phyloP scores from a whole-genome alignment of 2,113 vertebrate genomes.

The Sminthopsis crassicaudata region DNA sequence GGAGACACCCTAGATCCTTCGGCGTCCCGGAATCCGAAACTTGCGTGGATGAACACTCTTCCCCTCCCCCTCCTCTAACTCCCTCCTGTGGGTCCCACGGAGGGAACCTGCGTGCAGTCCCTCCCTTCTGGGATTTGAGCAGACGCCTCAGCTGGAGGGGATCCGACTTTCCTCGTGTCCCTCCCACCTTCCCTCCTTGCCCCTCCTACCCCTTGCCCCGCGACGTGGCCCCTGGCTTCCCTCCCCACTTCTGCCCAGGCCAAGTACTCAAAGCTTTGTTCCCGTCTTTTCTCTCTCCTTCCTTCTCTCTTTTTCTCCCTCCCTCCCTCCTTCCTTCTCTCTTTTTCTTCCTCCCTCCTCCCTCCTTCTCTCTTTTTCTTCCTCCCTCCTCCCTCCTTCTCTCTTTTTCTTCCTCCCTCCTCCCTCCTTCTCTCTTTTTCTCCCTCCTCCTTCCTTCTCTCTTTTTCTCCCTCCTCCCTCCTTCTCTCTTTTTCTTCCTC shows the following conservation, averaged over 20 bases:
- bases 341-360: too few relatives aligned
- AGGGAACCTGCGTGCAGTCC: background rate
- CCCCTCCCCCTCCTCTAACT: background rate
- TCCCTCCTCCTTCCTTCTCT: too few relatives aligned
- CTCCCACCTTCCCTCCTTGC: slow-evolving; percentile 39
- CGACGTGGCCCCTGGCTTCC: background rate
- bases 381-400: too few relatives aligned
- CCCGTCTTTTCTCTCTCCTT: background rate
- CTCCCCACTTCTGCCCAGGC: background rate
- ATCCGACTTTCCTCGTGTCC: slow-evolving; percentile 9
- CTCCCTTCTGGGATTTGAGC: background rate
- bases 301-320: too few relatives aligned
- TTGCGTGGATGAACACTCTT: background rate
- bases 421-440: background rate
- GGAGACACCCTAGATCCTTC: too few relatives aligned
- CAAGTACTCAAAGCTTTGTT: background rate
- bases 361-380: too few relatives aligned
- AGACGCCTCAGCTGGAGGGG: background rate
- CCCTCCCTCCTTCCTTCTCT: too few relatives aligned
- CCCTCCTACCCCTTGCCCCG: slow-evolving; percentile 24
- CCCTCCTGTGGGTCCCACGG: background rate
- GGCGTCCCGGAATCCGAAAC: background rate
- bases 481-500: background rate
- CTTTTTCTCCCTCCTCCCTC: too few relatives aligned
- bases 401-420: background rate